phyloP scores from a whole-genome alignment of 1,140 invertebrate species.

The Magallana angulata region DNA sequence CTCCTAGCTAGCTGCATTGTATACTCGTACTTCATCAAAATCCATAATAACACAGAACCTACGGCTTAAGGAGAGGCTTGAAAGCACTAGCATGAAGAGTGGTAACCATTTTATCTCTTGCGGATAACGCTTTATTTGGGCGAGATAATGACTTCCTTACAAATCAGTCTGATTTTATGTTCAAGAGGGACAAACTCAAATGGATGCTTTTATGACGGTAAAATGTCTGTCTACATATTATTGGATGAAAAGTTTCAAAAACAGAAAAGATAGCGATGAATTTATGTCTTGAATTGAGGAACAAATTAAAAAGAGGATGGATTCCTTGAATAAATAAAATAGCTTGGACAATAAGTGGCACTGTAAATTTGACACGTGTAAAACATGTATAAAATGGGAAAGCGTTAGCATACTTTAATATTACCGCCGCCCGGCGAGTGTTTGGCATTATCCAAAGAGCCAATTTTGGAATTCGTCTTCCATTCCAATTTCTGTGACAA shows the following conservation, averaged over 20 bases:
- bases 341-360: not conserved
- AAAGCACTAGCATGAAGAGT: no score
- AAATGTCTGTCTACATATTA: not conserved
- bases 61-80: no score
- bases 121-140: not conserved
- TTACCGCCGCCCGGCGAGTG: constrained; percentile 94
- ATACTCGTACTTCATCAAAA: no score
- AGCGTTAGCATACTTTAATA: constrained; percentile 58
- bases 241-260: not conserved
- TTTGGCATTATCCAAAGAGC: constrained; percentile 93
- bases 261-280: not conserved
- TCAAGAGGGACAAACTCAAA: not conserved
- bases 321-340: not conserved
- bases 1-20: no score
- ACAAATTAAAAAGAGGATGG: constrained; percentile 11
- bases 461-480: constrained; percentile 88
- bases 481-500: constrained; percentile 88
- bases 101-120: no score
- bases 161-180: not conserved
- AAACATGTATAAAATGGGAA: constrained; percentile 8
- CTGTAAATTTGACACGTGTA: not conserved
- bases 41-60: no score
- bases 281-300: constrained; percentile 26
- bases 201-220: not conserved
- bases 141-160: not conserved